These are phyloP conservation scores for Campaea margaritaria DNA, from an alignment of 2,888 invertebrate species.

Conservation along the genomic window DNA sequence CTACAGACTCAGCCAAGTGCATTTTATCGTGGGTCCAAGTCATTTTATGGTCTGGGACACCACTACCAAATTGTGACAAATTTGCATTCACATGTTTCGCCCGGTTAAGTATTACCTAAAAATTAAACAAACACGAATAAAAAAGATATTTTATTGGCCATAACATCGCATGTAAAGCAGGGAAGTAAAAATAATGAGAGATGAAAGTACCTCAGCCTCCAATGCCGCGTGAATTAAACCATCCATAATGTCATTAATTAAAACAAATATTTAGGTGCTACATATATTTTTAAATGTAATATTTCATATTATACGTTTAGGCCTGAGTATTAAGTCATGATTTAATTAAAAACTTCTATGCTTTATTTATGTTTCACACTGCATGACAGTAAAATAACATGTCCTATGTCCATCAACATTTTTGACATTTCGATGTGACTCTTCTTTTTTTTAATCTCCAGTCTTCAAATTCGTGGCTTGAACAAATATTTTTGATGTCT, in stretches of 20 bases:
- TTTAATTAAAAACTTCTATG: conserved; percentile 80
- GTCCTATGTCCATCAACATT: conserved; percentile 81
- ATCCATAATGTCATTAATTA: conserved; percentile 84
- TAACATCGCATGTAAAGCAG: conserved; percentile 42
- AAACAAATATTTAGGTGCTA: conserved; percentile 75
- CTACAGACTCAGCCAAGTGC: conserved; percentile 79
- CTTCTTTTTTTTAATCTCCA: neutral
- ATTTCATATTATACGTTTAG: conserved; percentile 78
- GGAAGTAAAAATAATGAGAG: conserved; percentile 61
- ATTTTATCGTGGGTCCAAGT: conserved; percentile 84
- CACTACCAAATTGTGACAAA: conserved; percentile 77
- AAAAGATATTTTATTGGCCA: conserved; percentile 10
- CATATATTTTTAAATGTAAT: conserved; percentile 72
- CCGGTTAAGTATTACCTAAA: conserved; percentile 80
- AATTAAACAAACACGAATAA: conserved; percentile 43
- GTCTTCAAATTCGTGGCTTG: neutral
- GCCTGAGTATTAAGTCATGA: conserved; percentile 83
- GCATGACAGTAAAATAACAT: conserved; percentile 82
- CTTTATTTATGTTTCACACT: conserved; percentile 85
- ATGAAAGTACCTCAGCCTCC: conserved; percentile 82
- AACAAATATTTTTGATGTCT: neutral
- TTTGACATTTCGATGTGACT: conserved; percentile 63
- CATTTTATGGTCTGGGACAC: conserved; percentile 82
- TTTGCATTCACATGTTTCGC: conserved; percentile 82
- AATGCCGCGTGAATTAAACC: conserved; percentile 86